Conservation (phyloP, 2,888 invertebrate genomes). For the Hipparchia sbordonii region DNA sequence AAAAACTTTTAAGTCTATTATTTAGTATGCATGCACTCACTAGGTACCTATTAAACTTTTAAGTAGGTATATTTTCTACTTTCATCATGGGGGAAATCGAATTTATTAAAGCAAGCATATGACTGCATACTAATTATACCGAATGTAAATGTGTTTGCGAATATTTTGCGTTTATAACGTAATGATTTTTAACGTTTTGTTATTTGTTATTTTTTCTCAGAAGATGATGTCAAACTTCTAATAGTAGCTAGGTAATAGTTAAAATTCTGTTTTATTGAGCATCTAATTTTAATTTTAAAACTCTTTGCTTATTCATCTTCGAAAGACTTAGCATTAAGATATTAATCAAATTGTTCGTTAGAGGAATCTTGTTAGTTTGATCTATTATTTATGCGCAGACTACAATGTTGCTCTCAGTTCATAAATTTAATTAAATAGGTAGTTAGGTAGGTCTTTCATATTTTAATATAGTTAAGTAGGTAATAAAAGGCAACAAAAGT, state of each 20-base stretch:
- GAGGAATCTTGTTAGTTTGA: not conserved
- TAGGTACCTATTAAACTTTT: not conserved
- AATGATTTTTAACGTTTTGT: too few relatives aligned
- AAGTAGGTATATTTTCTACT: not conserved
- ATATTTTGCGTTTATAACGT: too few relatives aligned
- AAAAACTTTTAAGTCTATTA: conserved; percentile 22
- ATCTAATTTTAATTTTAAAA: too few relatives aligned
- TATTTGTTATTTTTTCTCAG: too few relatives aligned
- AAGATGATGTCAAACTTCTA: too few relatives aligned
- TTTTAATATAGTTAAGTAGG: too few relatives aligned
- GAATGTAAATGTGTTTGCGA: too few relatives aligned
- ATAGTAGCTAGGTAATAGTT: too few relatives aligned
- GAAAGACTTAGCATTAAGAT: not conserved
- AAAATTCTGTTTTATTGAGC: too few relatives aligned
- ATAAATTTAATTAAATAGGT: not conserved
- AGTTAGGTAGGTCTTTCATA: too few relatives aligned
- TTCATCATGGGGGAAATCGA: not conserved
- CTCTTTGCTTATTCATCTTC: not conserved
- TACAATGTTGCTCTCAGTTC: not conserved
- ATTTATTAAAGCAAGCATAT: not conserved
- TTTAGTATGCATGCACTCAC: conserved; percentile 8
- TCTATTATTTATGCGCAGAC: conserved; percentile 13
- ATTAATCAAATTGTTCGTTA: not conserved
- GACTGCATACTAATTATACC: too few relatives aligned
- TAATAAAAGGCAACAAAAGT: too few relatives aligned